phyloP scores from a whole-genome alignment of 2,888 invertebrate genomes.

The Acanthosepion lycidas region DNA sequence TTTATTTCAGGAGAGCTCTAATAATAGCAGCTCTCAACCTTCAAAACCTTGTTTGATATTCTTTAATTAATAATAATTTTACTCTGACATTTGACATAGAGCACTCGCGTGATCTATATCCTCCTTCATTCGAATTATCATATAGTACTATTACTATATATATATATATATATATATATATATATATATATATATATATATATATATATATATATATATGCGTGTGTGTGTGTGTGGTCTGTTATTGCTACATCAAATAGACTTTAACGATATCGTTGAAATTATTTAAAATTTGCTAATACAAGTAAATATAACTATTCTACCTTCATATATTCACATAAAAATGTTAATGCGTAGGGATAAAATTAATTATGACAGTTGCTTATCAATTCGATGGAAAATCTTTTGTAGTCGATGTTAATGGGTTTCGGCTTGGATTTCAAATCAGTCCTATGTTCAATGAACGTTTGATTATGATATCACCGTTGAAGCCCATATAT shows the following conservation, averaged over 20 bases:
- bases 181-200: conserved; percentile 16
- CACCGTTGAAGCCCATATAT: not conserved
- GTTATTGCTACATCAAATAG: too few relatives aligned
- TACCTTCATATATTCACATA: not conserved
- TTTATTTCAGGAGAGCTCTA: too few relatives aligned
- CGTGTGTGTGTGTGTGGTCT: not conserved
- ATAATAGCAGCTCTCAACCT: too few relatives aligned
- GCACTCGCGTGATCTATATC: too few relatives aligned
- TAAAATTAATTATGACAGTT: not conserved
- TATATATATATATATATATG: not conserved
- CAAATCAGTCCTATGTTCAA: not conserved
- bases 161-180: conserved; percentile 33
- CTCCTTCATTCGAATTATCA: too few relatives aligned
- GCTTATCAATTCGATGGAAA: not conserved
- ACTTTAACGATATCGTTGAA: too few relatives aligned
- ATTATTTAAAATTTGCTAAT: too few relatives aligned
- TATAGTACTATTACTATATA: not conserved
- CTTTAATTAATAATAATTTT: too few relatives aligned
- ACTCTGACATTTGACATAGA: too few relatives aligned
- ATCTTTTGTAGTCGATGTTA: not conserved
- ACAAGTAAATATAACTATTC: not conserved
- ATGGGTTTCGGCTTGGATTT: not conserved
- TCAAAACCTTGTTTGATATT: too few relatives aligned
- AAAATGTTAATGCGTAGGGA: not conserved
- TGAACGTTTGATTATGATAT: not conserved